Conservation (phyloP, 2,797 vertebrate genomes). For the Bovichtus variegatus region DNA sequence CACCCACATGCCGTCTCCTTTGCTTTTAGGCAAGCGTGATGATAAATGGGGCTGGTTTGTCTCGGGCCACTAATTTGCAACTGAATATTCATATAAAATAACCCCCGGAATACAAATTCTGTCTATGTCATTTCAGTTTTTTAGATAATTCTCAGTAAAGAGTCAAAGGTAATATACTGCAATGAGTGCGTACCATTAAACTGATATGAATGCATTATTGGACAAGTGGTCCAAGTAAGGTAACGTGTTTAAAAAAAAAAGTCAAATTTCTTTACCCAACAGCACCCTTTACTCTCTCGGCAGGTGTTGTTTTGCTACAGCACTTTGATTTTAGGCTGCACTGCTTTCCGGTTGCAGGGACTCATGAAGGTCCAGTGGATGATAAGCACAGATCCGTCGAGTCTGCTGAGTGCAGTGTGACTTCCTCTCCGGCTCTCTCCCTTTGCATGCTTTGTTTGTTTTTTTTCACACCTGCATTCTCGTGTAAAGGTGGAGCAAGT, state of each 20-base stretch:
- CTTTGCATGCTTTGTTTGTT: conserved; percentile 4
- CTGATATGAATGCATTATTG: conserved; percentile 1
- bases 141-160: conserved; percentile 36
- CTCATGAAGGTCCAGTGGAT: conserved; percentile 23
- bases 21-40: conserved; percentile 42
- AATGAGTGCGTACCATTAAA: background rate
- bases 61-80: conserved; percentile 42
- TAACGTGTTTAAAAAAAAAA: background rate
- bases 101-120: conserved; percentile 28
- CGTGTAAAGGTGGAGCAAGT: conserved; percentile 35
- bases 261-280: background rate
- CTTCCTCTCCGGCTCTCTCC: background rate
- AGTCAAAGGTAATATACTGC: conserved; percentile 8
- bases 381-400: conserved; percentile 29
- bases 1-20: conserved; percentile 65
- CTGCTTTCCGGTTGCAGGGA: conserved; percentile 2
- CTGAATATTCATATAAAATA: conserved; percentile 42
- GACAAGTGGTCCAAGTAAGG: background rate
- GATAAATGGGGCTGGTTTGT: conserved; percentile 47
- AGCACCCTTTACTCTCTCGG: background rate
- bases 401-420: background rate
- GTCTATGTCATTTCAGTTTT: conserved; percentile 44
- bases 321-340: background rate
- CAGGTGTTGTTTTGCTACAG: background rate
- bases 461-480: conserved; percentile 43